phyloP scores from a whole-genome alignment of 2,888 invertebrate species.

The Drosophila heteroneura region DNA sequence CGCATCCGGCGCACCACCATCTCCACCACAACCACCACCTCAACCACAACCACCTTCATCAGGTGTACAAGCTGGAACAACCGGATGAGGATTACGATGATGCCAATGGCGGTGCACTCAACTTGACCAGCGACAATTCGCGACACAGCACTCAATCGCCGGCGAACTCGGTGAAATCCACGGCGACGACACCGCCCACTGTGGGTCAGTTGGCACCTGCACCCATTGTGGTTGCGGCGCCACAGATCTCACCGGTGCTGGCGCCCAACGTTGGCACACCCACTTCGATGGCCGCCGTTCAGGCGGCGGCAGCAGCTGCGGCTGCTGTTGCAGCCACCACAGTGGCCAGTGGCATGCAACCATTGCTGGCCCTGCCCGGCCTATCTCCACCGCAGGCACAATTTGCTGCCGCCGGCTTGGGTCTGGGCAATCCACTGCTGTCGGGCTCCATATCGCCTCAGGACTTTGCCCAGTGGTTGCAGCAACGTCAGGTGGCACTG shows the following conservation, averaged over 20 bases:
- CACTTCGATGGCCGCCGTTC: constrained; percentile 49
- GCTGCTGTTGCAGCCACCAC: constrained; percentile 52
- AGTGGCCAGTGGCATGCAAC: constrained; percentile 65
- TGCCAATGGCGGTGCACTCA: constrained; percentile 81
- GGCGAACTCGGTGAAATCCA: constrained; percentile 69
- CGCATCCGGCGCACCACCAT: constrained; percentile 71
- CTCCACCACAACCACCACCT: constrained; percentile 52
- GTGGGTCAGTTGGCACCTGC: constrained; percentile 27
- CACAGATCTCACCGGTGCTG: constrained; percentile 52
- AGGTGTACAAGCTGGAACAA: constrained; percentile 63
- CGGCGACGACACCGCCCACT: constrained; percentile 45
- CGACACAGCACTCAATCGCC: constrained; percentile 83
- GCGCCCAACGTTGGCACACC: constrained; percentile 47
- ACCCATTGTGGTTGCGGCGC: constrained; percentile 25
- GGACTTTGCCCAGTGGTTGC: constrained; percentile 82
- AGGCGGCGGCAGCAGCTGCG: constrained; percentile 33
- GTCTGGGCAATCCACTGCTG: constrained; percentile 71
- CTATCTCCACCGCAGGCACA: constrained; percentile 78
- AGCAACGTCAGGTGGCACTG: constrained; percentile 84
- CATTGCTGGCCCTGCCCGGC: constrained; percentile 69
- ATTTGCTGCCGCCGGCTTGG: constrained; percentile 73
- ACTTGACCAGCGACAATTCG: constrained; percentile 84
- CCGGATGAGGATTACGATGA: constrained; percentile 79
- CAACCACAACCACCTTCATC: constrained; percentile 51
- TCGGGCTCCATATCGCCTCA: constrained; percentile 79